Evolutionary conservation across 2,888 invertebrate genomes (phyloP).

Genomic region (Germaria angustata): DNA sequence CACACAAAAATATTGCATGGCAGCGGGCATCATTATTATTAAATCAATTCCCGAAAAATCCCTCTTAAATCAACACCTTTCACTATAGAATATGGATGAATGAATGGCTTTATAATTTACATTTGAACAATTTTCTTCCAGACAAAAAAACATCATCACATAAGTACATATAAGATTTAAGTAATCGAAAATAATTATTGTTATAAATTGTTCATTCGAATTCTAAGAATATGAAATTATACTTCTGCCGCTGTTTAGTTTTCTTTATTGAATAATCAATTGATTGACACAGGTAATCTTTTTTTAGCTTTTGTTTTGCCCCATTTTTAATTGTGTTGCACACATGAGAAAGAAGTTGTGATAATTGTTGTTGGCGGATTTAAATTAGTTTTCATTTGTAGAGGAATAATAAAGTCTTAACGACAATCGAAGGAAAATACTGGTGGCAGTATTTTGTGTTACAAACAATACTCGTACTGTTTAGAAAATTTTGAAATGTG

Average conservation of each 20-base stretch:
- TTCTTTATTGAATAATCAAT: constrained; percentile 53
- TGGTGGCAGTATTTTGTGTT: constrained; percentile 47
- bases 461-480: constrained; percentile 21
- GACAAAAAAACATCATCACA: neutral
- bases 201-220: constrained; percentile 20
- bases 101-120: constrained; percentile 51
- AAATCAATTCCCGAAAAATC: constrained; percentile 50
- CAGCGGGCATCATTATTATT: neutral
- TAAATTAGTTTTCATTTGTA: constrained; percentile 56
- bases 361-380: constrained; percentile 63
- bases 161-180: constrained; percentile 16
- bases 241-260: neutral
- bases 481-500: neutral
- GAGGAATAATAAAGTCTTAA: constrained; percentile 5
- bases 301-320: constrained; percentile 17
- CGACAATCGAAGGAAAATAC: constrained; percentile 40
- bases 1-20: constrained; percentile 5
- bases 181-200: constrained; percentile 30
- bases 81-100: neutral
- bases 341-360: constrained; percentile 16
- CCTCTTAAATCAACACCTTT: constrained; percentile 62
- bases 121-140: constrained; percentile 39
- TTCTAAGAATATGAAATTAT: constrained; percentile 43
- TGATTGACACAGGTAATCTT: constrained; percentile 65
- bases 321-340: neutral